Conservation (phyloP, 1,140 invertebrate species). For the Battus philenor region DNA sequence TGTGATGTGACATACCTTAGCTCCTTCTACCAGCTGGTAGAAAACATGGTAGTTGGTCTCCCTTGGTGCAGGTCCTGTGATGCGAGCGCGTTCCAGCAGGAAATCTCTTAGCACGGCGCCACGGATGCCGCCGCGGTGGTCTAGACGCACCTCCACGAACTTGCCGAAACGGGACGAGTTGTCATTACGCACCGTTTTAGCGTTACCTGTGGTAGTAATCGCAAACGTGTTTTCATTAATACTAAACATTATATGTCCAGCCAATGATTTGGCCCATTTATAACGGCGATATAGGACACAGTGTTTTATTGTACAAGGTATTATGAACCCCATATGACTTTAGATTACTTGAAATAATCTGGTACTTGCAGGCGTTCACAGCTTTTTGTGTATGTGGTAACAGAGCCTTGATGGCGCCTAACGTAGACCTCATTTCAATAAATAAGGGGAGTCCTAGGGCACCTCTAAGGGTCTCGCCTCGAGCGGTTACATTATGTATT, state of each 20-base stretch:
- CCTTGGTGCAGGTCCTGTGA: slow-evolving; percentile 93
- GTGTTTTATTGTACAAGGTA: too few species aligned
- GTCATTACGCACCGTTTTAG: slow-evolving; percentile 97
- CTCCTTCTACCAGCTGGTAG: slow-evolving; percentile 92
- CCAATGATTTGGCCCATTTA: too few species aligned
- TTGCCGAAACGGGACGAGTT: slow-evolving; percentile 98
- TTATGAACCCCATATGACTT: too few species aligned
- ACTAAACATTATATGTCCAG: not conserved
- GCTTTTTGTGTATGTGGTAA: too few species aligned
- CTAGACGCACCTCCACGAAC: slow-evolving; percentile 97
- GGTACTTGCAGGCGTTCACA: too few species aligned
- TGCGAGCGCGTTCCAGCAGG: slow-evolving; percentile 95
- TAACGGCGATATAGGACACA: too few species aligned
- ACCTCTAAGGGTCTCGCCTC: too few species aligned
- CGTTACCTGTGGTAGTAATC: slow-evolving; percentile 84
- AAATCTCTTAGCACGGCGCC: slow-evolving; percentile 98
- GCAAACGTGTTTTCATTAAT: not conserved
- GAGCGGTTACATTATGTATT: too few species aligned
- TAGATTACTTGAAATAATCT: too few species aligned
- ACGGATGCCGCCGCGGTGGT: slow-evolving; percentile 91
- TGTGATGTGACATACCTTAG: slow-evolving; percentile 79
- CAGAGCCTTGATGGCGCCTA: too few species aligned
- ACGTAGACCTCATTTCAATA: too few species aligned
- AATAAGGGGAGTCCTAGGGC: too few species aligned
- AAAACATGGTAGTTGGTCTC: slow-evolving; percentile 99